Percentiles rank a stretch among this genome's conserved stretches.
Conservation (phyloP, 2,113 vertebrate species). For the Caranx melampygus region DNA sequence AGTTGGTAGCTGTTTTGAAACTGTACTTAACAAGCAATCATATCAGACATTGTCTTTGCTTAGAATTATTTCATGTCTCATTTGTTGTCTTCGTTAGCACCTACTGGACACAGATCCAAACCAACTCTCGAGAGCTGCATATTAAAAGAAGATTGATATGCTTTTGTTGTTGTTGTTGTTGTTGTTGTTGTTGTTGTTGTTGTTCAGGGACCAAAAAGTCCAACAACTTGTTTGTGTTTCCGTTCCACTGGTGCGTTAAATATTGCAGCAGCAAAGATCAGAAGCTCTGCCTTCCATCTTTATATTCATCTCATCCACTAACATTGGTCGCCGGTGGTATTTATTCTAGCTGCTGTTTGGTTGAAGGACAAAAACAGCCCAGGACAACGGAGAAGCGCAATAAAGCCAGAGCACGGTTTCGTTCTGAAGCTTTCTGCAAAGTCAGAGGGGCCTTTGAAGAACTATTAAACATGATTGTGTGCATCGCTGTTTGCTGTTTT, state of each 20-base stretch:
- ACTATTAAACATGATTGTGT: background rate
- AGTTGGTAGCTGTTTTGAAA: background rate
- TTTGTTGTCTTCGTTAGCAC: background rate
- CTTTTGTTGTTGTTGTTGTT: background rate
- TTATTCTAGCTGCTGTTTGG: conserved; percentile 15
- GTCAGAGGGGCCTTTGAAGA: background rate
- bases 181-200: background rate
- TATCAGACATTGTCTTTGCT: background rate
- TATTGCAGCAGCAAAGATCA: conserved; percentile 33
- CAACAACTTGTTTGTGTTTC: conserved; percentile 10
- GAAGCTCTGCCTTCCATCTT: conserved; percentile 21
- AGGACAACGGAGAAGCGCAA: background rate
- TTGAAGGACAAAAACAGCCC: background rate
- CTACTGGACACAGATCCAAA: background rate
- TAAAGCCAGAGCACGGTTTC: background rate
- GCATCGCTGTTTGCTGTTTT: background rate
- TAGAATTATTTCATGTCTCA: background rate
- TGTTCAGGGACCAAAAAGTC: background rate
- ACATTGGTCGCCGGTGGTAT: conserved; percentile 6
- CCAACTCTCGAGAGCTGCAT: background rate
- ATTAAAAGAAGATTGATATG: background rate
- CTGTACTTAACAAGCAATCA: background rate
- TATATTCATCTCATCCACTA: conserved; percentile 42
- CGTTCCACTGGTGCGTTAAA: conserved; percentile 18
- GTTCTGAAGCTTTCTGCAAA: background rate